Evolutionary conservation across 2,113 vertebrate species (phyloP), one percentile per base, ranked within the genome.

Genomic region (Pao palembangensis): DNA sequence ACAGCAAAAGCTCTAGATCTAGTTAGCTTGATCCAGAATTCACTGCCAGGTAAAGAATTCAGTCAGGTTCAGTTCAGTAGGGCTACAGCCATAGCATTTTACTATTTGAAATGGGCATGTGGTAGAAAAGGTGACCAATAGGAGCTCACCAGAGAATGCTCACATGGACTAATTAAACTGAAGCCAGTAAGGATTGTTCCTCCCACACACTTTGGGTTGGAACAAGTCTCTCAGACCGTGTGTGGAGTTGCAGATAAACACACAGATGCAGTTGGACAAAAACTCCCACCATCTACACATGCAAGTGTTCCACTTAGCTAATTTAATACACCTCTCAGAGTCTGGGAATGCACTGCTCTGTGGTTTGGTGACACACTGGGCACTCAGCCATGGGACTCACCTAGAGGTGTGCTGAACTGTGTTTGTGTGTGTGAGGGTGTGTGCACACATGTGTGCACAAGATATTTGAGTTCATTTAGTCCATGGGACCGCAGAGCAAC

Each of bases 291-390:
- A 21, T 55, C 53, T 60, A 71, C 61, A 66, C 60, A 80, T 80
- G 66, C 61, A 64, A 77, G 42, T 76, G 56, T 82, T 86, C 67
- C 75, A 77, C 69, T 80, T 67, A 61, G 60, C 62, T 83, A 78
- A 86, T 78, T 78, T 74, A 68, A 82, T 70, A 69, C 64, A 61
- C 81, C 67, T 73, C 75, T 82, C 73, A 85, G 66, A 77, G 76
- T 89, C 83, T 88, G 80, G 82, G 82, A 85, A 87, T 87, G 83
- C 57, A 76, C 76, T 71, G 64, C 64, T 75, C 64, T 81, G 78
- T 51, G 67, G 75, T 76, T 77, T 69, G 42, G 71, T 82, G 82
- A 89, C 82, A 85, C 79, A 85, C 79, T 86, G 59, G 69, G 84
- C 73, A 8, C 53, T 3, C 43, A 72, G 80, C 87, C 80, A 89